A percentile compares a stretch with the other conserved stretches of the same genome.
These are phyloP conservation scores for Epistrophe grossulariae DNA, from an alignment of 2,888 invertebrate species.

Conservation along the genomic window DNA sequence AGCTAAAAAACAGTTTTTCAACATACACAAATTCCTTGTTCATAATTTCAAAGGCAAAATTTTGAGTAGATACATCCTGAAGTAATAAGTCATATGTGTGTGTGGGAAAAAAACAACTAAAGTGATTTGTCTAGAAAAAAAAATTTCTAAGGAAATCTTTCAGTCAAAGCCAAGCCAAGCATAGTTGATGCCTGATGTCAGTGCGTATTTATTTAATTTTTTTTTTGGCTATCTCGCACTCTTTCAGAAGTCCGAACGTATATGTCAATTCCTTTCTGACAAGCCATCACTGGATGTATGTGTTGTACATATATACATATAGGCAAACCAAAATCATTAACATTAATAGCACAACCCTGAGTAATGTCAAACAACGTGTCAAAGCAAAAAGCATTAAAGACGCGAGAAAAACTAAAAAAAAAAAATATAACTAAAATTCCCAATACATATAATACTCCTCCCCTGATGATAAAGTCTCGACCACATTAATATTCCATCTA, in stretches of 20 bases:
- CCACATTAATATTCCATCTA: conserved; percentile 21
- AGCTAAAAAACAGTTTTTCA: neutral
- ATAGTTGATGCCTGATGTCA: neutral
- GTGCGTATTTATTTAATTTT: conserved; percentile 2
- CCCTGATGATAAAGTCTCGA: too few relatives aligned
- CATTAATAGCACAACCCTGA: conserved; percentile 47
- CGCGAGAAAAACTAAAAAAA: neutral
- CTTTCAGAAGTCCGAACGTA: neutral
- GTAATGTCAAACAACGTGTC: conserved; percentile 46
- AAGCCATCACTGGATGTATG: neutral
- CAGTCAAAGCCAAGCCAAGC: neutral
- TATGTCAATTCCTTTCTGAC: conserved; percentile 22
- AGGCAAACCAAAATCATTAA: conserved; percentile 35
- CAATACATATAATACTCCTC: neutral
- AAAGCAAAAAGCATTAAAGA: conserved; percentile 34
- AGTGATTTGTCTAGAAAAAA: conserved; percentile 7
- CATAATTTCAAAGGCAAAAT: neutral
- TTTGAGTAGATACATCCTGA: conserved; percentile 1
- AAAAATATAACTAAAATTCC: neutral
- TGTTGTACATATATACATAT: too few relatives aligned
- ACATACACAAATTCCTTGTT: neutral
- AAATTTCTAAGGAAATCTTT: conserved; percentile 13
- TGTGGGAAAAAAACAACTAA: conserved; percentile 3
- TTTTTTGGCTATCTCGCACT: neutral
- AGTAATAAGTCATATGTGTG: neutral